Evolutionary conservation across 2,888 invertebrate species (phyloP).

Genomic region (Hydroisotoma schaefferi): DNA sequence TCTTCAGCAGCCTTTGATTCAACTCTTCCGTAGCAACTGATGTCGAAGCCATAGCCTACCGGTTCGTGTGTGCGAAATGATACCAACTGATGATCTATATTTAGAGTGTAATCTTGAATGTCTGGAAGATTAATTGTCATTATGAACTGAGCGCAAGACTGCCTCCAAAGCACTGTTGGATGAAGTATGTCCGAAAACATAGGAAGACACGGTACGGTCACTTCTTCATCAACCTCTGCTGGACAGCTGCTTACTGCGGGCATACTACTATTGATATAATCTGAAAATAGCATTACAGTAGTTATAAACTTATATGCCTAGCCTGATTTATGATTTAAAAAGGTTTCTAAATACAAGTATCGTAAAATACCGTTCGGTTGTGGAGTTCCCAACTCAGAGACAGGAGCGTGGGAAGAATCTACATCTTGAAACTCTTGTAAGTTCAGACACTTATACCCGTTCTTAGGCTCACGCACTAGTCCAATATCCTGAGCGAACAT

Average conservation of each 20-base stretch:
- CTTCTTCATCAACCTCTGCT: neutral
- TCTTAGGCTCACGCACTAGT: neutral
- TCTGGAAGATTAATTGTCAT: conserved; percentile 22
- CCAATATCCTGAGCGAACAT: neutral
- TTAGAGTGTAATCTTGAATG: conserved; percentile 13
- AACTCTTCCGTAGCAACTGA: conserved; percentile 19
- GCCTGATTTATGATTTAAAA: neutral
- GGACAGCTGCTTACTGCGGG: no score
- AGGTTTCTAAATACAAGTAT: no score
- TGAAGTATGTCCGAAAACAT: conserved; percentile 12
- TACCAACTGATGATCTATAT: conserved; percentile 7
- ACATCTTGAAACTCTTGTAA: neutral
- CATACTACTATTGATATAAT: no score
- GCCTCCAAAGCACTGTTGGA: conserved; percentile 29
- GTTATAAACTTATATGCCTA: no score
- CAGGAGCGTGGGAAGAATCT: neutral
- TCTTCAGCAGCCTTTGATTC: neutral
- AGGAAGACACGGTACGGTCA: neutral
- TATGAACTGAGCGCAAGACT: conserved; percentile 13
- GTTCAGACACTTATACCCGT: neutral
- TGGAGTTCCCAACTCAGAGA: neutral
- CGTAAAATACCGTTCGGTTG: neutral
- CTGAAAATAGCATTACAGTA: no score
- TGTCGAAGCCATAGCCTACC: conserved; percentile 26
- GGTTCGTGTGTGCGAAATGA: conserved; percentile 20